These are phyloP conservation scores for Chloroceryle aenea DNA, from an alignment of 2,113 vertebrate species.

Conservation along the genomic window DNA sequence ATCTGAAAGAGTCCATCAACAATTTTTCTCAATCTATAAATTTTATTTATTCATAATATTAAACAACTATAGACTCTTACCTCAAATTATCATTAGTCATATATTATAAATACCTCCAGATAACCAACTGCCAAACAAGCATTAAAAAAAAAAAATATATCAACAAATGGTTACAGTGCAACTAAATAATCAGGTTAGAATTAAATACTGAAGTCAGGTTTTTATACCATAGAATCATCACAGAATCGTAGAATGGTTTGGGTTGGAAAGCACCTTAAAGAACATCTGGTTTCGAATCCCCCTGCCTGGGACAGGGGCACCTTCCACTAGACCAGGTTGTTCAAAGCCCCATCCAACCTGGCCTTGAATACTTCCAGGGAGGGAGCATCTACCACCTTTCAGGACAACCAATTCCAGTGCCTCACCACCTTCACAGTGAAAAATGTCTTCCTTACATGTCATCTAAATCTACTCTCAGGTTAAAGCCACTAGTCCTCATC, in stretches of 20 bases:
- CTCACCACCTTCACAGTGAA: no score
- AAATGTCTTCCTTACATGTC: not conserved
- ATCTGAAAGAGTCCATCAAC: not conserved
- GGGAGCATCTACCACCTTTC: not conserved
- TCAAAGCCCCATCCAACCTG: not conserved
- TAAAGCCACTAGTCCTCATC: not conserved
- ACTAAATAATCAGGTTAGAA: not conserved
- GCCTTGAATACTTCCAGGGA: not conserved
- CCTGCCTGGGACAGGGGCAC: not conserved
- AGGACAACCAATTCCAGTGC: not conserved
- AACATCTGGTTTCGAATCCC: not conserved
- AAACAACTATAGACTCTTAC: not conserved
- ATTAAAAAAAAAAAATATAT: not conserved
- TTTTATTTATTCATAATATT: not conserved
- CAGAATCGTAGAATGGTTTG: not conserved
- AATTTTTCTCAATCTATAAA: not conserved
- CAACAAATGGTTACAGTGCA: not conserved
- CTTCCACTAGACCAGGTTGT: not conserved
- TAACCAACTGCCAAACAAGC: not conserved
- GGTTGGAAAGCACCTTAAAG: not conserved
- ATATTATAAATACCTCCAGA: not conserved
- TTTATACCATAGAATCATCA: not conserved
- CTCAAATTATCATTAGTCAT: not conserved
- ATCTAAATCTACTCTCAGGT: not conserved
- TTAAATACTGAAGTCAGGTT: not conserved